Evolutionary conservation across 1,140 invertebrate genomes (phyloP).

Genomic region (Drosophila gunungcola): DNA sequence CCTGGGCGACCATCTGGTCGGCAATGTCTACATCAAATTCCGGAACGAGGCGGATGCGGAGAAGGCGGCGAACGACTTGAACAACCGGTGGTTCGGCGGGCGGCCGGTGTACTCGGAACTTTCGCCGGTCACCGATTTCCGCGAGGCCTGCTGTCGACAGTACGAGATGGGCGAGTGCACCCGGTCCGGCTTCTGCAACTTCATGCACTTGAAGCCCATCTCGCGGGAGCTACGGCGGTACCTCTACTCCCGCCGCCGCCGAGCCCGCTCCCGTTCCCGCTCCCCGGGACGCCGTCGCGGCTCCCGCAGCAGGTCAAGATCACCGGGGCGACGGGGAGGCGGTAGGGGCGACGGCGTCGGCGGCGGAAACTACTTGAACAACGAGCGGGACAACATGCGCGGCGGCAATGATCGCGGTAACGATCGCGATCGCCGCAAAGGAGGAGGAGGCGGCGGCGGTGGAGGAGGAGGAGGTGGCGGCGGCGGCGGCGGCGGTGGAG

Average conservation of each 20-base stretch:
- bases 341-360: conserved; percentile 36
- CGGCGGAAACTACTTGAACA: conserved; percentile 41
- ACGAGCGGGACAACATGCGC: conserved; percentile 26
- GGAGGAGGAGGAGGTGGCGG: conserved; percentile 24
- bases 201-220: conserved; percentile 99
- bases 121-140: conserved; percentile 99
- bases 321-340: conserved; percentile 68
- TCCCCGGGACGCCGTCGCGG: conserved; percentile 72
- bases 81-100: conserved; percentile 99
- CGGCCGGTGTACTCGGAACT: conserved; percentile 99
- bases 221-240: conserved; percentile 95
- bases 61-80: conserved; percentile 97
- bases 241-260: conserved; percentile 86
- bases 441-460: conserved; percentile 24
- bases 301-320: conserved; percentile 85
- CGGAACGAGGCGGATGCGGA: conserved; percentile 99
- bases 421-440: conserved; percentile 39
- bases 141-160: conserved; percentile 99
- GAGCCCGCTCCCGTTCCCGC: conserved; percentile 84
- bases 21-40: conserved; percentile 99
- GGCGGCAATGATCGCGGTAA: conserved; percentile 34
- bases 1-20: conserved; percentile 98
- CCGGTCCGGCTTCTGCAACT: conserved; percentile 99
- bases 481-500: conserved; percentile 28
- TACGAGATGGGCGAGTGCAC: conserved; percentile 99